phyloP scores from a whole-genome alignment of 1,140 invertebrate genomes.

The Drosophila kikkawai region DNA sequence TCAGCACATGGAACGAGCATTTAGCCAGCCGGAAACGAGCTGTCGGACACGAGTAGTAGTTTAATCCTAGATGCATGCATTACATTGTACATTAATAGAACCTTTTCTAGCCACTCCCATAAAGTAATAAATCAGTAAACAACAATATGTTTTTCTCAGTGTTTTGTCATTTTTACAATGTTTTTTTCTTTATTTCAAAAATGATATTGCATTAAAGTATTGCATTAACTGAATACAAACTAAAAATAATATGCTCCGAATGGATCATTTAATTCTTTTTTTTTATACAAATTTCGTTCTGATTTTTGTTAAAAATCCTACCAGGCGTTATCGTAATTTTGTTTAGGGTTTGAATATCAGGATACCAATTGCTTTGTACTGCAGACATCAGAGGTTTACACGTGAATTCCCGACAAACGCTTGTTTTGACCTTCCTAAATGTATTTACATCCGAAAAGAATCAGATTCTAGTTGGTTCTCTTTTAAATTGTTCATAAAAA shows the following conservation, averaged over 20 bases:
- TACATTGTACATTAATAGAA: constrained; percentile 72
- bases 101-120: constrained; percentile 56
- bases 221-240: constrained; percentile 3
- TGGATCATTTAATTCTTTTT: not conserved
- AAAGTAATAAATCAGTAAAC: constrained; percentile 44
- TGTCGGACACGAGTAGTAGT: constrained; percentile 43
- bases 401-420: not conserved
- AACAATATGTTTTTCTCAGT: not conserved
- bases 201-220: constrained; percentile 10
- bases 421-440: not conserved
- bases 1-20: constrained; percentile 35
- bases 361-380: constrained; percentile 14
- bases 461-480: not conserved
- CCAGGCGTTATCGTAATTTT: not conserved
- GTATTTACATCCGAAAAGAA: constrained; percentile 5
- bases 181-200: constrained; percentile 11
- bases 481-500: constrained; percentile 8
- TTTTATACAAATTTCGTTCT: not conserved
- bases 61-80: constrained; percentile 66
- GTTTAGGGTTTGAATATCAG: not conserved
- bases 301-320: not conserved
- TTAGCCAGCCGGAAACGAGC: constrained; percentile 46
- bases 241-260: not conserved
- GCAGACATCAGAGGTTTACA: not conserved
- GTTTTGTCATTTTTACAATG: not conserved